These are phyloP conservation scores for Agrotis segetum DNA, from an alignment of 2,888 invertebrate genomes.

Conservation along the genomic window DNA sequence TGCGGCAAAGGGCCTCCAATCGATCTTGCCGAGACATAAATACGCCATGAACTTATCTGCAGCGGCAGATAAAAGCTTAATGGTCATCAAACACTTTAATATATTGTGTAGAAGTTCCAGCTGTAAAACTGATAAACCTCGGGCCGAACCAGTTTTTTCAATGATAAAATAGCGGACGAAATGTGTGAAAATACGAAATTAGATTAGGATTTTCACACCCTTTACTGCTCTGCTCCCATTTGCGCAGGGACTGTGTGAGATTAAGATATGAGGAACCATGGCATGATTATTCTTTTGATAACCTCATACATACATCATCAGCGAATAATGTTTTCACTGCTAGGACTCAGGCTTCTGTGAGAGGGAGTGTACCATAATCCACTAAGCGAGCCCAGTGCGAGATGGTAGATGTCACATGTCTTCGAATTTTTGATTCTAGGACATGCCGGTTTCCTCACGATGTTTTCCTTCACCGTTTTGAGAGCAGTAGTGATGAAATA, in stretches of 20 bases:
- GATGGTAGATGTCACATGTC: no score
- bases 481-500: no score
- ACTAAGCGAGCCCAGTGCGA: no score
- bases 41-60: slow-evolving; percentile 69
- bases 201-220: slow-evolving; percentile 21
- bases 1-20: slow-evolving; percentile 69
- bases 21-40: slow-evolving; percentile 74
- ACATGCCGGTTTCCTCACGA: no score
- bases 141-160: slow-evolving; percentile 48
- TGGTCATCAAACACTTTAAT: slow-evolving; percentile 70
- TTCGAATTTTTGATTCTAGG: no score
- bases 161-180: slow-evolving; percentile 42
- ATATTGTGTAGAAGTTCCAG: slow-evolving; percentile 67
- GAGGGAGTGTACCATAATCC: no score
- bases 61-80: slow-evolving; percentile 68
- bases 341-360: no score
- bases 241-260: not conserved
- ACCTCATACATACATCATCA: no score
- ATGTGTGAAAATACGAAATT: slow-evolving; percentile 38
- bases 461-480: no score
- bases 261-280: not conserved
- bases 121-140: slow-evolving; percentile 65
- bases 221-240: not conserved
- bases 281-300: not conserved
- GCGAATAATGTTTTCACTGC: no score